Evolutionary conservation across 2,797 vertebrate species (phyloP).

Genomic region (Sandelia bainsii): DNA sequence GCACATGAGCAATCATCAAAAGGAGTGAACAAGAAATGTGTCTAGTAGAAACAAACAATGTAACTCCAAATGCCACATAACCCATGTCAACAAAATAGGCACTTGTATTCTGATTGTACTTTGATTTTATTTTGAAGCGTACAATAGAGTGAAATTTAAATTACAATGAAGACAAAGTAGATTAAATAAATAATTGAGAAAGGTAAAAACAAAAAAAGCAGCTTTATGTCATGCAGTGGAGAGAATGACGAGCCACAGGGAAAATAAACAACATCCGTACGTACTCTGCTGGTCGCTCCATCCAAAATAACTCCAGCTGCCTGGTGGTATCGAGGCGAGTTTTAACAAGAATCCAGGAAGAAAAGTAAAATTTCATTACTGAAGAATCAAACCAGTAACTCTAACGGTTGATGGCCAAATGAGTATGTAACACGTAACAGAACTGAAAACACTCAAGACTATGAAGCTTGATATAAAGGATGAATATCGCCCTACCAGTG

Average conservation of each 20-base stretch:
- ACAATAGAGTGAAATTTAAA: not conserved
- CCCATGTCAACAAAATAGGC: not conserved
- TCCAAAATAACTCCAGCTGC: constrained; percentile 95
- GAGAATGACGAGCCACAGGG: not conserved
- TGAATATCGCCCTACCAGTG: not conserved
- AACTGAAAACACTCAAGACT: constrained; percentile 1
- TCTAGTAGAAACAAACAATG: not conserved
- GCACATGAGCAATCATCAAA: not conserved
- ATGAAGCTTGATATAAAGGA: constrained; percentile 1
- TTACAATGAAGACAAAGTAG: constrained; percentile 9
- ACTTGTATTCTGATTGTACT: not conserved
- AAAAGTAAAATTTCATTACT: constrained; percentile 70
- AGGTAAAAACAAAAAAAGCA: not conserved
- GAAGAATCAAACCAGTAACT: constrained; percentile 22
- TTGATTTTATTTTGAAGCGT: not conserved
- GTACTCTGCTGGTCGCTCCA: constrained; percentile 96
- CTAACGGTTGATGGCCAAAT: constrained; percentile 6
- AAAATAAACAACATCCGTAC: constrained; percentile 76
- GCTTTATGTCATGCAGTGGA: constrained; percentile 41
- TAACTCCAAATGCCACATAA: constrained; percentile 3
- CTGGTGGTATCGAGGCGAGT: constrained; percentile 86
- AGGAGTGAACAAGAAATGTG: not conserved
- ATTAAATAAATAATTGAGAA: constrained; percentile 38
- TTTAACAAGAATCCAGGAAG: constrained; percentile 70
- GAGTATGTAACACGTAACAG: constrained; percentile 3